These are phyloP conservation scores for Entomobrya proxima DNA, from an alignment of 2,888 invertebrate genomes.

Conservation along the genomic window DNA sequence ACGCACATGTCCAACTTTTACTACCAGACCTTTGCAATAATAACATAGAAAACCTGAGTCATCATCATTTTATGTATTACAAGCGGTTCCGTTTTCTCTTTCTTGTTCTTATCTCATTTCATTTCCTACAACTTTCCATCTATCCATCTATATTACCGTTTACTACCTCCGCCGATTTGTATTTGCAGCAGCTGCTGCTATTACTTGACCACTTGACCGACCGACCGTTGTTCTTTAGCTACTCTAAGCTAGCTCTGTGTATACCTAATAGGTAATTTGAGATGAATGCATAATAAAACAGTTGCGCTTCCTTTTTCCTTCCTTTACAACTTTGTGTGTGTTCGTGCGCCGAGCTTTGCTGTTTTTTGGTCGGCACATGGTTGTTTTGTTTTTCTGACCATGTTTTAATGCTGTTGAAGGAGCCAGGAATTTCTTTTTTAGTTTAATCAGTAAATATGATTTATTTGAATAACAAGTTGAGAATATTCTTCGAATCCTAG, in stretches of 20 bases:
- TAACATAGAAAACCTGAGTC: background rate
- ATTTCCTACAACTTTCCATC: constrained; percentile 16
- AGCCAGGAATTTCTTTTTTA: too few species aligned
- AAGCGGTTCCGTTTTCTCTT: constrained; percentile 22
- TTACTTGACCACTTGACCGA: constrained; percentile 27
- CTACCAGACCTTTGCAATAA: background rate
- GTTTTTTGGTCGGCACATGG: too few species aligned
- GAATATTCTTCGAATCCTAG: too few species aligned
- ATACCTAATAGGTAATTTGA: constrained; percentile 24
- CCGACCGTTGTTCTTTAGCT: background rate
- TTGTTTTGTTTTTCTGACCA: too few species aligned
- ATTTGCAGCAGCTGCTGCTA: background rate
- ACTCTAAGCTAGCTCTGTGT: background rate
- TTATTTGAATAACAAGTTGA: too few species aligned
- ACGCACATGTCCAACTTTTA: background rate
- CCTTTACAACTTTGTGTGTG: background rate
- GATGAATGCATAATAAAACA: constrained; percentile 51
- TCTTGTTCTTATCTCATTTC: constrained; percentile 53
- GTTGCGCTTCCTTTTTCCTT: constrained; percentile 26
- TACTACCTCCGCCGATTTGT: constrained; percentile 9
- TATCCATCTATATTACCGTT: constrained; percentile 7
- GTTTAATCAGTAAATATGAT: too few species aligned
- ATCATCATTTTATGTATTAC: constrained; percentile 9
- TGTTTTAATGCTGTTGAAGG: too few species aligned
- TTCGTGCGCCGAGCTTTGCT: background rate